A percentile compares a stretch with the other conserved stretches of the same genome.
phyloP scores from a whole-genome alignment of 2,113 vertebrate species.

The Zootoca vivipara region DNA sequence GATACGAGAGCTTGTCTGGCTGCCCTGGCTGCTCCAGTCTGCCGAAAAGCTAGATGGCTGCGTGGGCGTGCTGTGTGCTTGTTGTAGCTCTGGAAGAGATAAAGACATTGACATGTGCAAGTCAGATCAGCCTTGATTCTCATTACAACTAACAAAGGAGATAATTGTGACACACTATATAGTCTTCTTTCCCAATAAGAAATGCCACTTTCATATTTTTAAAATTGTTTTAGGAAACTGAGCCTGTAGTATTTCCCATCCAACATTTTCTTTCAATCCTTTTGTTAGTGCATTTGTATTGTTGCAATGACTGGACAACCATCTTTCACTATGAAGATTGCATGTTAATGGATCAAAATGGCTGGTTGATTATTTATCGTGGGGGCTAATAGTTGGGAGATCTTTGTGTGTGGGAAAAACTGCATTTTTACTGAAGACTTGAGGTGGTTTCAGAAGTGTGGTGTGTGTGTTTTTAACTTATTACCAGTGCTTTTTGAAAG shows the following conservation, averaged over 20 bases:
- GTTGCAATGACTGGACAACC: not conserved
- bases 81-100: conserved; percentile 82
- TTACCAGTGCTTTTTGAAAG: no score
- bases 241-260: not conserved
- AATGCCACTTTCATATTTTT: no score
- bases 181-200: not conserved
- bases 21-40: conserved; percentile 9
- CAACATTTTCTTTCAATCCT: not conserved
- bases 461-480: no score
- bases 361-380: no score
- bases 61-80: conserved; percentile 86
- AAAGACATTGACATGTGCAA: not conserved
- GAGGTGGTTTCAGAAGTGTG: no score
- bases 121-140: not conserved
- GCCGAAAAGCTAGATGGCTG: conserved; percentile 58
- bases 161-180: not conserved
- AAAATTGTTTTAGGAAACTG: not conserved
- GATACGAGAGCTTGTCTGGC: conserved; percentile 38
- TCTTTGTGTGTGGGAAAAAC: no score
- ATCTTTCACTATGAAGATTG: no score
- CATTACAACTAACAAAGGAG: not conserved
- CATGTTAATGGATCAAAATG: no score
- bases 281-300: not conserved
- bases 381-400: no score
- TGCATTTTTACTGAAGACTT: no score